Conservation (phyloP, 1,140 invertebrate species). For the Elysia chlorotica region DNA sequence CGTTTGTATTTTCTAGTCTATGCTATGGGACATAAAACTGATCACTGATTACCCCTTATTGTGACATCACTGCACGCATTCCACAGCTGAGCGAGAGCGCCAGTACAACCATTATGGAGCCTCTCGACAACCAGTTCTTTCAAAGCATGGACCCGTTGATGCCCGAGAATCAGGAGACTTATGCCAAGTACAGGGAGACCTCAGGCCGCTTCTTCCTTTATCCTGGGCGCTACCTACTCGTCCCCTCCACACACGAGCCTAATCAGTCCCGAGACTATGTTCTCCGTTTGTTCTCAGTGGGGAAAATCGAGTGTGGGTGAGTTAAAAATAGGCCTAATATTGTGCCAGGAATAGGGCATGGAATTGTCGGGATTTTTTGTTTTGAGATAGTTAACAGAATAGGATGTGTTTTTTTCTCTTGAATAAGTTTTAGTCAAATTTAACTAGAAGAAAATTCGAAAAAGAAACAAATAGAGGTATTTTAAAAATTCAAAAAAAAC, state of each 20-base stretch:
- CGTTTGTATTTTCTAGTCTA: not conserved
- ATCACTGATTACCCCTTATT: not conserved
- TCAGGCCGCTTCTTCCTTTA: slow-evolving; percentile 48
- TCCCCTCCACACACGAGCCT: slow-evolving; percentile 44
- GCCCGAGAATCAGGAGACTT: slow-evolving; percentile 53
- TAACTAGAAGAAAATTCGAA: too few species aligned
- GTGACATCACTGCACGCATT: not conserved
- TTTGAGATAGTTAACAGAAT: too few species aligned
- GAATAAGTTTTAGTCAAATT: too few species aligned
- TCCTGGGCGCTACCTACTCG: slow-evolving; percentile 47
- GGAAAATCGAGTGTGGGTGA: slow-evolving; percentile 45
- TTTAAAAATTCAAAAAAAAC: too few species aligned
- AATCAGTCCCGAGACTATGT: slow-evolving; percentile 40
- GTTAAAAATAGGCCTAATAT: too few species aligned
- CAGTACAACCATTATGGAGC: slow-evolving; percentile 14
- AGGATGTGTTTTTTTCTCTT: too few species aligned
- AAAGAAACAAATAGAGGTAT: too few species aligned
- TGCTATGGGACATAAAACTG: not conserved
- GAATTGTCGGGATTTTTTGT: too few species aligned
- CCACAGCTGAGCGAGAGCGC: slow-evolving; percentile 28
- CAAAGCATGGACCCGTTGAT: slow-evolving; percentile 46
- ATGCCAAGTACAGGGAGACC: slow-evolving; percentile 49
- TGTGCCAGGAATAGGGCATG: too few species aligned
- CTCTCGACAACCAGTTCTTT: slow-evolving; percentile 38
- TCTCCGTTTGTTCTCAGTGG: slow-evolving; percentile 43